These are phyloP conservation scores for Gymnocypris eckloni DNA, from an alignment of 2,797 vertebrate species.

Conservation along the genomic window DNA sequence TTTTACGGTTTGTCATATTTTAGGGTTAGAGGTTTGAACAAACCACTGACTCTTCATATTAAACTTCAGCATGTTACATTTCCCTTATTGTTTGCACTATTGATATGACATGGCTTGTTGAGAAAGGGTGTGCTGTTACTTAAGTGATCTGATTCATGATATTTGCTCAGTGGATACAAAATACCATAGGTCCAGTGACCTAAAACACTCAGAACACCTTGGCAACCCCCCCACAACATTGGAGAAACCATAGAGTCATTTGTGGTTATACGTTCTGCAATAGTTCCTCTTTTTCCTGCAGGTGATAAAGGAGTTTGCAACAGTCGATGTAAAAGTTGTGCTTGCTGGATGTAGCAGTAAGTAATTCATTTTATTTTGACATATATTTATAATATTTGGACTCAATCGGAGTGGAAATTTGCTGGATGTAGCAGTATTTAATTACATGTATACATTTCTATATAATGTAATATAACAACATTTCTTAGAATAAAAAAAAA, in stretches of 20 bases:
- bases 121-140: not conserved
- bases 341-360: conserved; percentile 90
- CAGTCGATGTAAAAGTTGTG: conserved; percentile 81
- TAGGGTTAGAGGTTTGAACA: not conserved
- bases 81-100: not conserved
- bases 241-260: not conserved
- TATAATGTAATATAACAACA: not conserved
- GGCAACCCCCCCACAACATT: not conserved
- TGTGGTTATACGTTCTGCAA: not conserved
- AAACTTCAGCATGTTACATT: not conserved
- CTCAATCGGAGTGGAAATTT: not conserved
- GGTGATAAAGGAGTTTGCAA: conserved; percentile 90
- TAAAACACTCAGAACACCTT: not conserved
- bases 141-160: not conserved
- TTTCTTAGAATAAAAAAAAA: not conserved
- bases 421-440: not conserved
- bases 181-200: not conserved
- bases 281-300: conserved; percentile 69
- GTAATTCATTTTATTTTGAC: conserved; percentile 62
- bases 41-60: not conserved
- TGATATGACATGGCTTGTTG: not conserved
- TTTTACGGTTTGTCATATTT: not conserved
- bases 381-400: not conserved
- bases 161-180: not conserved
- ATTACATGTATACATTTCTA: not conserved